These are phyloP conservation scores for Prunella himalayana DNA, from an alignment of 2,113 vertebrate species.

Conservation along the genomic window DNA sequence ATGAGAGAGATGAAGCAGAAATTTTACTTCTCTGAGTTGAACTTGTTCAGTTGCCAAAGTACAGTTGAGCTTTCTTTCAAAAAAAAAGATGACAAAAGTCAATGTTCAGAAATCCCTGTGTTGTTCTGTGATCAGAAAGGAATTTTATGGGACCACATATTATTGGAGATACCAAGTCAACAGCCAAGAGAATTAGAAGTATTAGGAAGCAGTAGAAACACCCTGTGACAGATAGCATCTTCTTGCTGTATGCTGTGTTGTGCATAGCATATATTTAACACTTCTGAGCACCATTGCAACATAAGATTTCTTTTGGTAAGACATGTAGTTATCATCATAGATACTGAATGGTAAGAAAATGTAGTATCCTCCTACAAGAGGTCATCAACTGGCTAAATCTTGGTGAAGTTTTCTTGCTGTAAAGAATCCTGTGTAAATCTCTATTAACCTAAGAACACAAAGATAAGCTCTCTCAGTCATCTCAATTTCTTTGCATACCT, in stretches of 20 bases:
- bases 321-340: neutral
- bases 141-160: neutral
- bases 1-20: neutral
- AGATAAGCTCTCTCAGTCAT: neutral
- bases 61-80: neutral
- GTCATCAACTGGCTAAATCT: neutral
- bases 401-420: neutral
- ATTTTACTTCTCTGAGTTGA: neutral
- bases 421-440: neutral
- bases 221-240: neutral
- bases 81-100: neutral
- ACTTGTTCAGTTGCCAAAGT: neutral
- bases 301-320: neutral
- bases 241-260: neutral
- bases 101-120: neutral
- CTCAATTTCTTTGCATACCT: neutral
- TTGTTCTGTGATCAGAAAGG: neutral
- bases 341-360: neutral
- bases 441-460: neutral
- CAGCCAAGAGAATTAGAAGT: neutral
- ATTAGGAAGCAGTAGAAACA: neutral
- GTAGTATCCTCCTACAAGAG: neutral
- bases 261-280: neutral
- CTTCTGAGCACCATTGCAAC: neutral
- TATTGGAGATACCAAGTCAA: neutral